Conservation (phyloP, 2,888 invertebrate genomes). For the Protodeltote pygarga region DNA sequence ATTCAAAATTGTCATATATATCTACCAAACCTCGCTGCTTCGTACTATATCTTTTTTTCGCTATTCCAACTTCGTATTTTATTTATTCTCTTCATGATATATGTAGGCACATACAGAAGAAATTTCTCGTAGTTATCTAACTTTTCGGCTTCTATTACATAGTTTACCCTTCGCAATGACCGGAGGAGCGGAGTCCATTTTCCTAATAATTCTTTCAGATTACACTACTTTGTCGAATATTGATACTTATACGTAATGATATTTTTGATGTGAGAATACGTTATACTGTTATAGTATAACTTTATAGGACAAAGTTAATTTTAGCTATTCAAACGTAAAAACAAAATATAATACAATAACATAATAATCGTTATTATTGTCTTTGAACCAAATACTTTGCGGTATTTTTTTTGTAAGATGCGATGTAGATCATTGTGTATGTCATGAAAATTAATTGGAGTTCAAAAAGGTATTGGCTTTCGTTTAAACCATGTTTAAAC, state of each 20-base stretch:
- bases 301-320: background rate
- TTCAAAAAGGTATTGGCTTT: too few species aligned
- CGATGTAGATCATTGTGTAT: too few species aligned
- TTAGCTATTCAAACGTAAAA: too few species aligned
- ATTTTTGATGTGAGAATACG: slow-evolving; percentile 18
- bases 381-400: too few species aligned
- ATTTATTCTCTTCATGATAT: slow-evolving; percentile 26
- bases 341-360: too few species aligned
- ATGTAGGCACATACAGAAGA: slow-evolving; percentile 9
- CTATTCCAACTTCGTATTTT: slow-evolving; percentile 20
- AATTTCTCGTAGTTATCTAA: slow-evolving; percentile 27
- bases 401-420: too few species aligned
- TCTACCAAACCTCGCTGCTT: slow-evolving; percentile 17
- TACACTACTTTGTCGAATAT: slow-evolving; percentile 19
- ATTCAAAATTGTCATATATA: slow-evolving; percentile 39
- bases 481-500: too few species aligned
- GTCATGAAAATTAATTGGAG: too few species aligned
- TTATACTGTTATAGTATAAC: slow-evolving; percentile 8
- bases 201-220: slow-evolving; percentile 34
- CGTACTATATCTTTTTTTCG: slow-evolving; percentile 15
- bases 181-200: slow-evolving; percentile 16
- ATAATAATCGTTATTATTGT: too few species aligned
- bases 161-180: slow-evolving; percentile 4
- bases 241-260: slow-evolving; percentile 18
- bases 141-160: slow-evolving; percentile 24